Percentiles rank a stretch among this genome's conserved stretches.
These are phyloP conservation scores for Ormyrus rosae DNA, from an alignment of 2,888 invertebrate species.

Conservation along the genomic window DNA sequence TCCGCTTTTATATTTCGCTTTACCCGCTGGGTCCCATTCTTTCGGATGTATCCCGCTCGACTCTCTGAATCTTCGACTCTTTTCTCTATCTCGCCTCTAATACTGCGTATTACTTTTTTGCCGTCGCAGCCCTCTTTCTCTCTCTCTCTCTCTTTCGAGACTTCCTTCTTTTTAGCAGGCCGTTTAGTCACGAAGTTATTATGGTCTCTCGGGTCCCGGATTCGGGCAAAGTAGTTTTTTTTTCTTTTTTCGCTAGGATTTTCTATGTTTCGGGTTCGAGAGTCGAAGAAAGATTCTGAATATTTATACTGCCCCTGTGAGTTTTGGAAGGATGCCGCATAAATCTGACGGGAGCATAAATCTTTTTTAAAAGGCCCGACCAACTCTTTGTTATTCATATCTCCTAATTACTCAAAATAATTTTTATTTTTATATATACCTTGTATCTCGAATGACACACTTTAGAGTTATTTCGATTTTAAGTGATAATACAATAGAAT, in stretches of 20 bases:
- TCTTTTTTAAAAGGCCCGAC: slow-evolving; percentile 40
- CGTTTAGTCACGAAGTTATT: slow-evolving; percentile 50
- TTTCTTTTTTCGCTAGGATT: slow-evolving; percentile 24
- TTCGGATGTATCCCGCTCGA: slow-evolving; percentile 27
- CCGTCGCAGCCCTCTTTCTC: background rate
- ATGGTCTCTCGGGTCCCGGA: slow-evolving; percentile 11
- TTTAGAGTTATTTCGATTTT: background rate
- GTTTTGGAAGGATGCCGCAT: slow-evolving; percentile 42
- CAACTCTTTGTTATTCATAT: slow-evolving; percentile 29
- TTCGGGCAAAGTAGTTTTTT: slow-evolving; percentile 41
- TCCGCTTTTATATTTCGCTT: slow-evolving; percentile 42
- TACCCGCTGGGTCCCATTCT: slow-evolving; percentile 40
- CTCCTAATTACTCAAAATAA: slow-evolving; percentile 53
- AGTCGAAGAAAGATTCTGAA: slow-evolving; percentile 47
- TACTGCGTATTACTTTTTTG: slow-evolving; percentile 53
- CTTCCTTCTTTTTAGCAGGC: slow-evolving; percentile 29
- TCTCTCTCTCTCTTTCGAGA: background rate
- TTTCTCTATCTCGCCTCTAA: slow-evolving; percentile 52
- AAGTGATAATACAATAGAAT: too few relatives aligned
- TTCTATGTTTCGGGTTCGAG: slow-evolving; percentile 27
- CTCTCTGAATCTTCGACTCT: slow-evolving; percentile 28
- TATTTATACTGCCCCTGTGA: slow-evolving; percentile 49
- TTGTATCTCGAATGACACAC: slow-evolving; percentile 7
- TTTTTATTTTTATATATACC: slow-evolving; percentile 25
- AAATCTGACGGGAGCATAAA: slow-evolving; percentile 50